Percentiles rank a stretch among this genome's conserved stretches.
phyloP scores from a whole-genome alignment of 2,797 vertebrate species.

The Silurus lanzhouensis region DNA sequence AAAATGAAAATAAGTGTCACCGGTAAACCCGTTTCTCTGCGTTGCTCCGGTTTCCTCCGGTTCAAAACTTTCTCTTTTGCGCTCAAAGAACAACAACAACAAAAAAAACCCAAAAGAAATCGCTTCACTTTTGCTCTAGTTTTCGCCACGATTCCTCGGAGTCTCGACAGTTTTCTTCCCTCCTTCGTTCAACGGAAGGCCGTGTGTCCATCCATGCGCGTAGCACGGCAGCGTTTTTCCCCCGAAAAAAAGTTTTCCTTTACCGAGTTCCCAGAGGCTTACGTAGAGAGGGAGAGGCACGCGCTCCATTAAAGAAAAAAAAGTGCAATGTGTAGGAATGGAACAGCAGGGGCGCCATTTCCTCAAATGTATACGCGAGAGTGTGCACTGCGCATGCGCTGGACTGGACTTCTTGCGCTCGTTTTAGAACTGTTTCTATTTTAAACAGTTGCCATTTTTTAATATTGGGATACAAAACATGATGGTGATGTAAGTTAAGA shows the following conservation, averaged over 20 bases:
- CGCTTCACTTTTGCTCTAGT: slow-evolving; percentile 2
- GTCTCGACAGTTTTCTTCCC: slow-evolving; percentile 31
- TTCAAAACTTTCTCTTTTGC: slow-evolving; percentile 38
- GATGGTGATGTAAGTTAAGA: too few relatives aligned
- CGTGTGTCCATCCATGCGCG: slow-evolving; percentile 49
- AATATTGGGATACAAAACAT: too few relatives aligned
- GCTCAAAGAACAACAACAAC: slow-evolving; percentile 26
- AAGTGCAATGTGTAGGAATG: slow-evolving; percentile 16
- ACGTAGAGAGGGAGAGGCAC: slow-evolving; percentile 64
- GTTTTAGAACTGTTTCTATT: too few relatives aligned
- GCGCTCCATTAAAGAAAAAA: slow-evolving; percentile 57
- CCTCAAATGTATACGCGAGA: background rate
- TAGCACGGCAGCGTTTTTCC: slow-evolving; percentile 39
- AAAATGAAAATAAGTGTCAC: slow-evolving; percentile 59
- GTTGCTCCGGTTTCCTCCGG: slow-evolving; percentile 46
- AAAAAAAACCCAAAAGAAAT: background rate
- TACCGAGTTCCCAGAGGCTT: slow-evolving; percentile 59
- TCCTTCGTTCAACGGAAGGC: background rate
- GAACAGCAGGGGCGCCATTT: slow-evolving; percentile 60
- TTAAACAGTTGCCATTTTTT: too few relatives aligned
- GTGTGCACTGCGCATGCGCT: background rate
- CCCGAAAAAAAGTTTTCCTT: slow-evolving; percentile 57
- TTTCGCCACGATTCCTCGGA: slow-evolving; percentile 16
- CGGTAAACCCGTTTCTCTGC: slow-evolving; percentile 69
- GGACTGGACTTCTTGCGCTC: background rate